These are phyloP conservation scores for Nematolebias whitei DNA, from an alignment of 2,113 vertebrate species.

Conservation along the genomic window DNA sequence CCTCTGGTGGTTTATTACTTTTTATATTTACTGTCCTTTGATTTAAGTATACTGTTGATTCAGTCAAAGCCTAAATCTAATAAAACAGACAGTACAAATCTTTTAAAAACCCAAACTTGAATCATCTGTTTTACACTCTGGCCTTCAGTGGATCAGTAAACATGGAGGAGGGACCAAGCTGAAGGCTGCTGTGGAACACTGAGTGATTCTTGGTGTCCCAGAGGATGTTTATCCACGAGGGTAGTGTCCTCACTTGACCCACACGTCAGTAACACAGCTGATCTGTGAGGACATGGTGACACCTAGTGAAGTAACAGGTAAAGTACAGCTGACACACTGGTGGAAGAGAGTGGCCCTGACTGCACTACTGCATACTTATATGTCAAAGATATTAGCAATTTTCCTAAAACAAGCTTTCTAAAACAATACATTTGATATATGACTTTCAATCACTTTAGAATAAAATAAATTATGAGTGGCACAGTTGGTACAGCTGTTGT, in stretches of 20 bases:
- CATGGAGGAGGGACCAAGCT: constrained; percentile 26
- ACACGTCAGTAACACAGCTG: neutral
- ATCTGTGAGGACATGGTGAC: constrained; percentile 42
- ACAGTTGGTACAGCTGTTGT: too few relatives aligned
- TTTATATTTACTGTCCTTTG: neutral
- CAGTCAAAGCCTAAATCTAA: neutral
- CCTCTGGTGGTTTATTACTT: neutral
- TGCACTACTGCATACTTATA: too few relatives aligned
- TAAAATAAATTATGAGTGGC: too few relatives aligned
- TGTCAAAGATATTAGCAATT: too few relatives aligned
- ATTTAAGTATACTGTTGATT: neutral
- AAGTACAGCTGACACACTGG: neutral
- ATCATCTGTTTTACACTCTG: constrained; percentile 25
- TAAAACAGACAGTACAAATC: too few relatives aligned
- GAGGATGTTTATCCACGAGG: constrained; percentile 43
- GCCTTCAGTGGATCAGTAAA: constrained; percentile 17
- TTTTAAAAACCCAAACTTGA: constrained; percentile 14
- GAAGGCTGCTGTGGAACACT: constrained; percentile 13
- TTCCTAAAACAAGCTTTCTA: too few relatives aligned
- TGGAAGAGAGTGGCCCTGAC: neutral
- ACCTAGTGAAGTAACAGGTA: constrained; percentile 44
- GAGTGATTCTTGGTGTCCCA: constrained; percentile 32
- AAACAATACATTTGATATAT: too few relatives aligned
- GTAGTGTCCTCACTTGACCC: constrained; percentile 41
- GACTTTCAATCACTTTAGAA: too few relatives aligned